Base-by-base conservation (phyloP, 1,140 invertebrate species). In the Episyrphus balteatus region DNA sequence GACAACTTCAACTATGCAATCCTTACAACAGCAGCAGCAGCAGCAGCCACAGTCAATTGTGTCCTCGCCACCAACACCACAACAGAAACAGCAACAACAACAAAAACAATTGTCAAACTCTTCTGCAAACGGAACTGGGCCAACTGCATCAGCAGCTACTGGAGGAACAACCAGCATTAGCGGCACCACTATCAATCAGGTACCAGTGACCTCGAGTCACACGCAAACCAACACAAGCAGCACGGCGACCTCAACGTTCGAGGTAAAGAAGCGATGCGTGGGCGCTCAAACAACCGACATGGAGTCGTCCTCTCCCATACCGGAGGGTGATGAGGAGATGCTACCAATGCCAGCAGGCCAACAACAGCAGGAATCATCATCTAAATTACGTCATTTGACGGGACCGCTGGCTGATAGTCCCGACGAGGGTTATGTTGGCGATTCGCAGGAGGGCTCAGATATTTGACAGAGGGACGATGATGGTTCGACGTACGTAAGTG, bases 341-440 rank as follows among this genome's bases (percentile, higher is more conserved):
- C 66, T 39, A 72, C 70, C 57, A 72, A 66, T 11, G 14, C 10
- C 45, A 19, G 9, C 48, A 42, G 13, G 47, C 45, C 33, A 46
- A 46, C 37, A 48, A 44, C n/a, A 48, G 51, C 52, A 58, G 44
- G n/a, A n/a, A n/a, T n/a, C n/a, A n/a, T 34, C 50, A 45, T 49
- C 51, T n/a, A 66, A 64, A 51, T 52, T 69, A 10, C 61, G 54
- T 47, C 62, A 61, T 44, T 52, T 61, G 15, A 72, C 70, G 48
- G 82, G 77, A 48, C 75, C 77, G n/a, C 74, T 84, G 52, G 81
- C 83, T 3, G 86, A 90, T 55, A 88, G 86, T 62, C 86, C 86
- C 6, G 87, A 91, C 62, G 87, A 91, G 62, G 87, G 87, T 1
- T 91, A 89, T 62, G 86, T 86, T 38, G 86, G 86, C 21, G 86